These are phyloP conservation scores for Lophius americanus DNA, from an alignment of 2,797 vertebrate genomes.

Conservation along the genomic window DNA sequence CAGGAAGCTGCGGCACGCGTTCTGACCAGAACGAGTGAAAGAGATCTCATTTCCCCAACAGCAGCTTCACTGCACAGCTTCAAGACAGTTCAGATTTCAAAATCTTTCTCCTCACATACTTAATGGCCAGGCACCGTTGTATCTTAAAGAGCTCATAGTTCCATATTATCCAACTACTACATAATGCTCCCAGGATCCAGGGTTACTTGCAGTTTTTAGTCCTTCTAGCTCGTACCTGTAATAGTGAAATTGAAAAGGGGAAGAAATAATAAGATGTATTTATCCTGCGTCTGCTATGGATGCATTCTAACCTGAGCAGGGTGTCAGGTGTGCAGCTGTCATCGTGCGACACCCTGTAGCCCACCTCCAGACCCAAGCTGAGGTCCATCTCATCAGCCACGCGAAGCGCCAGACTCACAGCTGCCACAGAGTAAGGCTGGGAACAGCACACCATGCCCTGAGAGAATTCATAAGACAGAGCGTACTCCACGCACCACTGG, in stretches of 20 bases:
- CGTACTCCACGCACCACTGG: constrained; percentile 96
- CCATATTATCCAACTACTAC: too few relatives aligned
- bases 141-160: too few relatives aligned
- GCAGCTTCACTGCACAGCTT: too few relatives aligned
- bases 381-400: constrained; percentile 98
- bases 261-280: not conserved
- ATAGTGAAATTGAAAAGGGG: not conserved
- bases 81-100: too few relatives aligned
- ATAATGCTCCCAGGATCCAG: too few relatives aligned
- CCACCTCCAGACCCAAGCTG: constrained; percentile 93
- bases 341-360: constrained; percentile 92
- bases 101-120: too few relatives aligned
- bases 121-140: too few relatives aligned
- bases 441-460: constrained; percentile 90
- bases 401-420: constrained; percentile 87
- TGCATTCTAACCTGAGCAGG: constrained; percentile 86
- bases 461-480: constrained; percentile 86
- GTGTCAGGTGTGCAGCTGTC: constrained; percentile 91
- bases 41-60: too few relatives aligned
- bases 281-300: not conserved
- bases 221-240: not conserved
- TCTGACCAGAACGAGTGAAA: too few relatives aligned
- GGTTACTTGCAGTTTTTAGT: too few relatives aligned
- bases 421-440: constrained; percentile 88
- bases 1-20: too few relatives aligned